A percentile compares a stretch with the other conserved stretches of the same genome.
phyloP scores from a whole-genome alignment of 2,797 vertebrate species.

The Poeciliopsis presidionis region DNA sequence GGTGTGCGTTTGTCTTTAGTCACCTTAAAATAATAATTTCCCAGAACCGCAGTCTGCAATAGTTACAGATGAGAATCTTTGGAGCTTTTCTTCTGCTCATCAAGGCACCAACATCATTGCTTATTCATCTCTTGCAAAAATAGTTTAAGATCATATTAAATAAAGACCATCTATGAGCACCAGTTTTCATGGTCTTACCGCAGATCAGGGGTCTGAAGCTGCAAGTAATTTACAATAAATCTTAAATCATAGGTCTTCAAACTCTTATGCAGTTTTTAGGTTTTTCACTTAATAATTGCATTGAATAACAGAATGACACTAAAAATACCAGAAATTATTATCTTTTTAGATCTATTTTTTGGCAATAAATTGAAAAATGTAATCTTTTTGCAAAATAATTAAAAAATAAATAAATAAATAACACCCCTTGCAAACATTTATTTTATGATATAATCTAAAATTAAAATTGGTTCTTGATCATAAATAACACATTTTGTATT shows the following conservation, averaged over 20 bases:
- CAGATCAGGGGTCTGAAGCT: background rate
- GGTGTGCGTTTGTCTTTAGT: background rate
- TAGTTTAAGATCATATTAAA: background rate
- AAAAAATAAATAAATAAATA: background rate
- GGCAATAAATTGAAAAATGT: background rate
- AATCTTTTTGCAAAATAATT: background rate
- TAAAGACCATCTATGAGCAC: background rate
- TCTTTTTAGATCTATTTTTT: background rate
- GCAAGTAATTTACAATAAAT: background rate
- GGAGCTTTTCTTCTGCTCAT: background rate
- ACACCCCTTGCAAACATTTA: background rate
- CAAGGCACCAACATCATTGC: background rate
- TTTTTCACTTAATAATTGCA: background rate
- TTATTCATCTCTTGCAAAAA: background rate
- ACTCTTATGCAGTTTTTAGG: background rate
- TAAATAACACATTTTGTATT: background rate
- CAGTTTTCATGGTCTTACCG: background rate
- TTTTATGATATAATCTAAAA: background rate
- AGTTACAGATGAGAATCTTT: background rate
- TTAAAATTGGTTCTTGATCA: background rate
- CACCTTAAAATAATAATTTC: background rate
- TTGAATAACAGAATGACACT: background rate
- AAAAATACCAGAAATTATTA: background rate
- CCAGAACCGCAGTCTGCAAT: background rate
- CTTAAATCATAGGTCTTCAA: background rate